Conservation (phyloP, 2,113 vertebrate genomes). For the Osmerus mordax region DNA sequence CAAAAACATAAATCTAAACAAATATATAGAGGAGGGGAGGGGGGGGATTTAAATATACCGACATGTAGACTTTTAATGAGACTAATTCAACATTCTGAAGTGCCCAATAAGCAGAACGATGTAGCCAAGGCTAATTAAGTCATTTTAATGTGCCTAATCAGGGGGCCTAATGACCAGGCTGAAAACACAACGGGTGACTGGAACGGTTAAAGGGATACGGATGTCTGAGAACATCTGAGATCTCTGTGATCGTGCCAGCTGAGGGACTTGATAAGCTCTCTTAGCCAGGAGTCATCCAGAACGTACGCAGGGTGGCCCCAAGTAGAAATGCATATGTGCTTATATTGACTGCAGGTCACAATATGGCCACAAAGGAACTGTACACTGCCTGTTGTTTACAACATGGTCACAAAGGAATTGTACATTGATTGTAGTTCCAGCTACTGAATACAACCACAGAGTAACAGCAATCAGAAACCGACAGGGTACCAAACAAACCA, state of each 20-base stretch:
- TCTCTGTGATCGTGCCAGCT: constrained; percentile 3
- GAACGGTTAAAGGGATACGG: constrained; percentile 19
- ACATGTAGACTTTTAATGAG: background rate
- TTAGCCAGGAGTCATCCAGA: constrained; percentile 7
- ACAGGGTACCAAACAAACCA: no score
- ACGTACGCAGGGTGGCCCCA: no score
- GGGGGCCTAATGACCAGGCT: constrained; percentile 10
- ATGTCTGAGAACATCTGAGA: constrained; percentile 10
- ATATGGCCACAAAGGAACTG: no score
- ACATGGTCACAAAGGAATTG: no score
- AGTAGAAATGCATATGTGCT: no score
- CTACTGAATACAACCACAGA: no score
- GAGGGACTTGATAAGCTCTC: constrained; percentile 13
- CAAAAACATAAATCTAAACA: no score
- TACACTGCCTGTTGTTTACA: no score
- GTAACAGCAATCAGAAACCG: no score
- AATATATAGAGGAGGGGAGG: no score
- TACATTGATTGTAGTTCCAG: no score
- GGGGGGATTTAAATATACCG: background rate
- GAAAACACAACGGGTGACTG: constrained; percentile 34
- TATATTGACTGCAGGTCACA: no score
- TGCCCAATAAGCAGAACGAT: background rate
- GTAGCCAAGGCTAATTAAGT: background rate
- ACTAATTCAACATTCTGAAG: background rate
- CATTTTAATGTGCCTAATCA: background rate